A percentile compares a stretch with the other conserved stretches of the same genome.
Conservation (phyloP, 2,797 vertebrate species). For the Schizopygopsis pylzovi region DNA sequence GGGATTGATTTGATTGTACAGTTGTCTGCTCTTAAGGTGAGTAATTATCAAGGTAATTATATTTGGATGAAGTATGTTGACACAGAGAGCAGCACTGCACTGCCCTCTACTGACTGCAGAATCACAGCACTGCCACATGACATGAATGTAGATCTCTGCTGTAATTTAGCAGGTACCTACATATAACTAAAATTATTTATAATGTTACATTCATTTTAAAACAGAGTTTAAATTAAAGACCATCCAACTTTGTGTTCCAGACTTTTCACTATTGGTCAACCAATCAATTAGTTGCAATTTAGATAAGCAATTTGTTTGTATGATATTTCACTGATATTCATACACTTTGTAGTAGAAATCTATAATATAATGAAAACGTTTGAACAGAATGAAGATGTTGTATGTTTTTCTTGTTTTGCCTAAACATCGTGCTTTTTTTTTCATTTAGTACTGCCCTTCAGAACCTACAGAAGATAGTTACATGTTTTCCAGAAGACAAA, state of each 20-base stretch:
- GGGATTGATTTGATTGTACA: not conserved
- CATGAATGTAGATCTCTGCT: not conserved
- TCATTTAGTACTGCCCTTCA: too few species aligned
- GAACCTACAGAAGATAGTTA: too few species aligned
- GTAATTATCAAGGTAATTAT: not conserved
- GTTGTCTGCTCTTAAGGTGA: not conserved
- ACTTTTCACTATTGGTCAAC: not conserved
- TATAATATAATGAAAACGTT: not conserved
- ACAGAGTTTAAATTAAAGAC: not conserved
- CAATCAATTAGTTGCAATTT: not conserved
- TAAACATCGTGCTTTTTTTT: too few species aligned
- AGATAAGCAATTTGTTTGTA: not conserved
- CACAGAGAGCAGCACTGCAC: slow-evolving; percentile 43
- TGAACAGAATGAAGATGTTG: too few species aligned
- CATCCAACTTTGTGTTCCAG: not conserved
- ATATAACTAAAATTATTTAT: rapidly evolving
- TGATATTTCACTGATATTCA: not conserved
- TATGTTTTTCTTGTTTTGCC: too few species aligned
- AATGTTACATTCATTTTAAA: not conserved
- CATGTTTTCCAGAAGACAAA: too few species aligned
- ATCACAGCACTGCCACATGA: not conserved
- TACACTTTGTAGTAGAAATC: not conserved
- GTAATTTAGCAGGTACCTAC: not conserved
- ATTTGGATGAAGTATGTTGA: not conserved
- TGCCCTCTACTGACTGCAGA: slow-evolving; percentile 41